phyloP scores from a whole-genome alignment of 2,888 invertebrate species.

The Melinopterus prodromus region DNA sequence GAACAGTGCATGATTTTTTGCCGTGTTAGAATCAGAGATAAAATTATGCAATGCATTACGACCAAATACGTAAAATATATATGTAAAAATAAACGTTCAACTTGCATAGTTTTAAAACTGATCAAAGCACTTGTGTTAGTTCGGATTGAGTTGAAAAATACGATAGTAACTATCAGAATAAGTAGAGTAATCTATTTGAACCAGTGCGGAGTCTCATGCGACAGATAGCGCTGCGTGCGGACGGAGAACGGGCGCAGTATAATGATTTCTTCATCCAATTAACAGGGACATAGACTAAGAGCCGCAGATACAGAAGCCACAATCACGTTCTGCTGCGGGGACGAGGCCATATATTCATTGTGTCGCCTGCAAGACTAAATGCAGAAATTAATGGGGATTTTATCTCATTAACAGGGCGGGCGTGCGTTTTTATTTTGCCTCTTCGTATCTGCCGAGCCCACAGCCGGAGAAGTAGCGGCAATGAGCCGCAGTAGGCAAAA shows the following conservation, averaged over 20 bases:
- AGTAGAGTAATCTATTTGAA: neutral
- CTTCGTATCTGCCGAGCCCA: neutral
- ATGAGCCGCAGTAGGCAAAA: neutral
- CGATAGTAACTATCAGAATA: neutral
- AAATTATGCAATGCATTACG: too few species aligned
- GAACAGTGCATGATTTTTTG: too few species aligned
- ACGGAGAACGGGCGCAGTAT: conserved; percentile 35
- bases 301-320: conserved; percentile 51
- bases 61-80: too few species aligned
- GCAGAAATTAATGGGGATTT: conserved; percentile 56
- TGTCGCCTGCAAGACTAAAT: conserved; percentile 53
- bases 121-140: neutral
- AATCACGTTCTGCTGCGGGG: conserved; percentile 47
- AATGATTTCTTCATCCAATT: conserved; percentile 57
- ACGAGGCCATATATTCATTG: conserved; percentile 54
- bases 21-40: too few species aligned
- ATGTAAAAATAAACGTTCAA: too few species aligned
- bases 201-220: neutral
- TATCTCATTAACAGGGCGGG: conserved; percentile 54
- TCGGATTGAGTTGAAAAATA: neutral
- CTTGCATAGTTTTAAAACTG: neutral
- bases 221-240: neutral
- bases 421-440: conserved; percentile 9
- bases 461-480: neutral
- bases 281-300: conserved; percentile 43